Base-by-base conservation (phyloP, 2,797 vertebrate species). In the Anisognathus igniventris region DNA sequence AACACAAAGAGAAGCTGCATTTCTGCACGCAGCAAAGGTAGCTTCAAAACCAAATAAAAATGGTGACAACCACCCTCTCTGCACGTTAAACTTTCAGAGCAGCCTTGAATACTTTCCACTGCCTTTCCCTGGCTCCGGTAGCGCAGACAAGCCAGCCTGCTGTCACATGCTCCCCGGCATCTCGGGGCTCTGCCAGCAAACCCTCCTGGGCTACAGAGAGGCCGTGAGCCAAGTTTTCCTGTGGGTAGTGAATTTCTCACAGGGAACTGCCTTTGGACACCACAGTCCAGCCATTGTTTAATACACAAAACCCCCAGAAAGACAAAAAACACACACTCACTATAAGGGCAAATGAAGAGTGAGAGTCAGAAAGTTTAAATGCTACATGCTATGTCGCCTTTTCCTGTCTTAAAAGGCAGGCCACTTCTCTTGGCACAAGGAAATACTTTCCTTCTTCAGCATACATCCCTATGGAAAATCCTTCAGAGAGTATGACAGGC, bases 161-260 rank as follows among this genome's bases (percentile, higher is more conserved):
- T 12, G 27, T 95, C 94, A 92, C 94, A 82, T 93, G 94, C 89
- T 95, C 81, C 48, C 57, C 14, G 75, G 91, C 76, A 93, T 87
- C 81, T 44, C 57, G 19, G 57, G 93, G 47, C 85, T 53, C 65
- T 88, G 91, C 92, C 94, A 95, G 64, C 68, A 89, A 94, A 92
- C 24, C 44, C 74, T 93, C 86, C 73, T 44, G 86, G 86, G 88
- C 58, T 76, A 45, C 4, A 47, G 73, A 42, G 47, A 51, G 81
- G 79, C 85, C 0, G 1, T 0, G 18, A 58, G 95, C 90, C 93
- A 91, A 88, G 33, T 58, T 50, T 47, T 91, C 79, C 80, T 37
- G n/a, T 14, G 60, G 90, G 80, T 17, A 89, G 92, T 7, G 67
- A 90, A 76, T 79, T 92, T 93, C 88, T 85, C 86, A 89, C 28